Evolutionary conservation across 2,113 vertebrate genomes (phyloP).

Genomic region (Sinocyclocheilus rhinocerous): DNA sequence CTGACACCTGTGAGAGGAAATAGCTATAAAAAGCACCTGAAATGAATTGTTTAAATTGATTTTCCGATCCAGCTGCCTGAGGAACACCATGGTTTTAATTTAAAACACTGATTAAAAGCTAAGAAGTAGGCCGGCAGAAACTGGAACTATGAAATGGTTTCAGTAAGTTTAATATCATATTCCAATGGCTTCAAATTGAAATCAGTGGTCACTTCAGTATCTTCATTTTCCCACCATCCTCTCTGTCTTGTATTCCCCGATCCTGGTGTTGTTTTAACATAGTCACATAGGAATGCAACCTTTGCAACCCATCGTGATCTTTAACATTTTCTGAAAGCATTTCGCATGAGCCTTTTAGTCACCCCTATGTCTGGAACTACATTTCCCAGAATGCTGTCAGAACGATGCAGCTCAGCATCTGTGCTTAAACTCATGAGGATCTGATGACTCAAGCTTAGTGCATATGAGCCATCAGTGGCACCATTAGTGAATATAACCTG

Average conservation of each 20-base stretch:
- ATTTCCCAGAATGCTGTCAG: slow-evolving; percentile 35
- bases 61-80: slow-evolving; percentile 60
- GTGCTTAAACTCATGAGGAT: neutral
- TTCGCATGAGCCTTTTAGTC: slow-evolving; percentile 7
- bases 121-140: slow-evolving; percentile 60
- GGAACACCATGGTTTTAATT: slow-evolving; percentile 57
- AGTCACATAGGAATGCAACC: neutral
- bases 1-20: slow-evolving; percentile 56
- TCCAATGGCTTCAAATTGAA: neutral
- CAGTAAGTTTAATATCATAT: slow-evolving; percentile 19
- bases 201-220: neutral
- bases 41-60: slow-evolving; percentile 64
- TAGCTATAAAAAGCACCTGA: slow-evolving; percentile 60
- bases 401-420: neutral
- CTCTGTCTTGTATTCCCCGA: slow-evolving; percentile 9
- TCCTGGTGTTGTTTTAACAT: slow-evolving; percentile 1
- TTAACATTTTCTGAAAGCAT: slow-evolving; percentile 18
- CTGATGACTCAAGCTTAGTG: neutral
- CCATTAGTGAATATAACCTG: neutral
- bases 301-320: neutral
- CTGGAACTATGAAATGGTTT: slow-evolving; percentile 43
- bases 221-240: slow-evolving; percentile 16
- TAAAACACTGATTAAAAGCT: slow-evolving; percentile 58
- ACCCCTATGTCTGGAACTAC: neutral
- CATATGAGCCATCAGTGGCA: neutral